Evolutionary conservation across 2,113 vertebrate genomes (phyloP), one percentile per base, ranked within the genome.

Genomic region (Himantopus leucocephalus): DNA sequence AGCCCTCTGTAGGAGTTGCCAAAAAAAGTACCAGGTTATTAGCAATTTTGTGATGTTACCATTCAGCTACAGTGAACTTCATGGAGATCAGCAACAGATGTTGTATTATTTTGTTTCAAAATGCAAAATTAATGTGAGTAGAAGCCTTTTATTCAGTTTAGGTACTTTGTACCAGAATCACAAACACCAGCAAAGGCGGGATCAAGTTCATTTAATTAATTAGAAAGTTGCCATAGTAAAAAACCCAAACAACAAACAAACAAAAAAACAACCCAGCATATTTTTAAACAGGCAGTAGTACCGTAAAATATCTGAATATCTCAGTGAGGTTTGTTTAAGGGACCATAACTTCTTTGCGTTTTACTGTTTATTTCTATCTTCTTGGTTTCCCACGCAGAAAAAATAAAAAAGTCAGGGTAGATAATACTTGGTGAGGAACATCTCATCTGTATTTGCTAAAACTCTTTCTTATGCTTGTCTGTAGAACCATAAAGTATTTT

Each of bases 131-230:
- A 91, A 81, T 94, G 78, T 7, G 91, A 94, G 14, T 80, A 84
- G 48, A 77, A 90, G 68, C 29, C 92, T 83, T 97, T 96, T 92
- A 94, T 96, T 97, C 71, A 63, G 55, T 95, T 96, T 93, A 95
- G 88, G 37, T 92, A 4, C 55, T 97, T 94, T 93, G 48, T 85
- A 82, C 10, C 56, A 89, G 64, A 62, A 82, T 92, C 12, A 16
- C 80, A 71, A 85, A 95, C 88, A 67, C 1, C 72, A 60, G 53
- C 41, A 91, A 81, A 73, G 32, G 68, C 8, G 12, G 64, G 23
- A 96, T 91, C 24, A 56, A 56, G 70, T 94, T 95, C 15, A 82
- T 95, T 86, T 89, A 94, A 90, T 91, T 91, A 90, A 94, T 94
- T 91, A 92, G 34, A 56, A 12, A 62, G 68, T 3, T 45, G 47